Conservation (phyloP, 2,888 invertebrate genomes). For the Drosophila neotestacea region DNA sequence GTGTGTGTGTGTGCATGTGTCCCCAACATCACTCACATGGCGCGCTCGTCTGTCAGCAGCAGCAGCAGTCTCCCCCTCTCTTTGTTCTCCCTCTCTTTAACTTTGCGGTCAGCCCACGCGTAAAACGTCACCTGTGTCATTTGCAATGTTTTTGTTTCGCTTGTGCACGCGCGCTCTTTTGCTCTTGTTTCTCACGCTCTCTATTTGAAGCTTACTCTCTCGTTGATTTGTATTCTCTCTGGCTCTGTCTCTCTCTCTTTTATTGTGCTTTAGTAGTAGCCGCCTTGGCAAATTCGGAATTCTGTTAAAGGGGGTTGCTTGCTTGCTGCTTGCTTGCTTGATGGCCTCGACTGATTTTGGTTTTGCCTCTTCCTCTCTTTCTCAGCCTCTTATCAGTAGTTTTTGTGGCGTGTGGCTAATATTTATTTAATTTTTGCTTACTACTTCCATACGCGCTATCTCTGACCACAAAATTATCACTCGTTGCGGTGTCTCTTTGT, state of each 20-base stretch:
- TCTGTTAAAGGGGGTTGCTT: constrained; percentile 18
- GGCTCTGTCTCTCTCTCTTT: constrained; percentile 11
- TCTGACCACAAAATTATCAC: constrained; percentile 62
- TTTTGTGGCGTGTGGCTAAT: constrained; percentile 58
- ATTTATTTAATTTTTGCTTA: constrained; percentile 61
- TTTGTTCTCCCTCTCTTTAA: constrained; percentile 2
- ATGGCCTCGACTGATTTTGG: constrained; percentile 16
- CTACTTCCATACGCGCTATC: constrained; percentile 47
- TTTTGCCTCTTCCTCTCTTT: constrained; percentile 43
- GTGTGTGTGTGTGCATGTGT: constrained; percentile 14
- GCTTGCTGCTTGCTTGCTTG: constrained; percentile 10
- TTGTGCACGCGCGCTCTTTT: constrained; percentile 22
- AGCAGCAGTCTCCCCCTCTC: constrained; percentile 12
- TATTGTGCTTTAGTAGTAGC: constrained; percentile 2
- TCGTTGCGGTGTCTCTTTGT: constrained; percentile 16
- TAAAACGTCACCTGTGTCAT: constrained; percentile 78
- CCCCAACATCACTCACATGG: constrained; percentile 60
- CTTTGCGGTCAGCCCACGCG: constrained; percentile 55
- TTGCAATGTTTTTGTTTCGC: constrained; percentile 76
- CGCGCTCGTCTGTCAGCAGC: constrained; percentile 45
- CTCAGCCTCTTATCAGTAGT: constrained; percentile 60
- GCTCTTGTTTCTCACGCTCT: constrained; percentile 5
- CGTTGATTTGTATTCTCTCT: not conserved
- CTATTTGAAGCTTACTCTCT: constrained; percentile 5
- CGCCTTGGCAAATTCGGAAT: constrained; percentile 35